Percentiles rank a stretch among this genome's conserved stretches.
Conservation (phyloP, 2,888 invertebrate species). For the Yponomeuta sedellus region DNA sequence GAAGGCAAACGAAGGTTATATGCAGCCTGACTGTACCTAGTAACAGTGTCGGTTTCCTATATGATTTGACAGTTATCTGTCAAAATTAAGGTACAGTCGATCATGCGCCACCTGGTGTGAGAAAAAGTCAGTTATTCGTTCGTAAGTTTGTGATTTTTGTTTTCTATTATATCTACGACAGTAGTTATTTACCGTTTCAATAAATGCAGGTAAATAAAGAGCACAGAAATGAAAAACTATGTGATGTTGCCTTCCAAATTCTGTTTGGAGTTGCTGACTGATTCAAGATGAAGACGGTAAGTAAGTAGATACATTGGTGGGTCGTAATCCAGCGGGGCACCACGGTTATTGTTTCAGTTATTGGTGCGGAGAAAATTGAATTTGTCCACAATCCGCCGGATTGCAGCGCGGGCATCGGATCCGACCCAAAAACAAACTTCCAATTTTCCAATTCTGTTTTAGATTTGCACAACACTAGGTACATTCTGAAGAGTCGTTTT, state of each 20-base stretch:
- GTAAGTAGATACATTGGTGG: conserved; percentile 8
- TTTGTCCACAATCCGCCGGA: conserved; percentile 65
- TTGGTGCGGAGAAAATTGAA: conserved; percentile 67
- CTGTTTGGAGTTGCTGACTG: background rate
- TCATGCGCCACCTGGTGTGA: no score
- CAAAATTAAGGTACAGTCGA: no score
- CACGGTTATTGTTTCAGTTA: conserved; percentile 48
- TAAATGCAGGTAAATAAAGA: no score
- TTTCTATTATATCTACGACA: no score
- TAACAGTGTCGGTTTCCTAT: no score
- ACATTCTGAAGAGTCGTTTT: conserved; percentile 20
- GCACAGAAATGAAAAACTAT: no score
- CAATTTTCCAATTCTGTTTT: conserved; percentile 54
- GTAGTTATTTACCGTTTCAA: no score
- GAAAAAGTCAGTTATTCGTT: no score
- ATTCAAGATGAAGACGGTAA: background rate
- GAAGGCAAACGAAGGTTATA: no score
- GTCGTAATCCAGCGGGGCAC: conserved; percentile 13
- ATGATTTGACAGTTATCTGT: no score
- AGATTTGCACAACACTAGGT: conserved; percentile 33
- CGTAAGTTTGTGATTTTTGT: no score
- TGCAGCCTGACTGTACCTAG: no score
- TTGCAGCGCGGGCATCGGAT: conserved; percentile 39
- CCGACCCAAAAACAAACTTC: conserved; percentile 54
- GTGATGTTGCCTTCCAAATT: background rate